A percentile compares a stretch with the other conserved stretches of the same genome.
Conservation (phyloP, 2,113 vertebrate genomes). For the Zootoca vivipara region DNA sequence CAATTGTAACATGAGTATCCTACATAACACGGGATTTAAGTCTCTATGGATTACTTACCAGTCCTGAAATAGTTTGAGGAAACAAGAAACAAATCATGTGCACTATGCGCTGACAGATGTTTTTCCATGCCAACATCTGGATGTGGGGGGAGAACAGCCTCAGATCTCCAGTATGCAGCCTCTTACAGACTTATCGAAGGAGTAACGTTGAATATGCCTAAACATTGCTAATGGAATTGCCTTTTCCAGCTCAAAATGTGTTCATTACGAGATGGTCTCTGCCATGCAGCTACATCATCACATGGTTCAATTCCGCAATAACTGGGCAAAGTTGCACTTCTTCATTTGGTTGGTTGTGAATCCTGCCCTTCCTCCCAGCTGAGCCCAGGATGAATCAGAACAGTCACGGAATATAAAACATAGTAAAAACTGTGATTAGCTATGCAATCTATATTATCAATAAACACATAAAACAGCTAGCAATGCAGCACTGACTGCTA, state of each 20-base stretch:
- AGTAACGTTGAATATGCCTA: not conserved
- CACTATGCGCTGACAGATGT: conserved; percentile 45
- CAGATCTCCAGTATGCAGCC: conserved; percentile 31
- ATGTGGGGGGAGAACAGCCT: conserved; percentile 4
- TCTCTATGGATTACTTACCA: conserved; percentile 56
- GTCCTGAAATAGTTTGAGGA: conserved; percentile 57
- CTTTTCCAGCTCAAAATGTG: not conserved
- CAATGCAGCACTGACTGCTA: too few species aligned
- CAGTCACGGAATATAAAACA: too few species aligned
- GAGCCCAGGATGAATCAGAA: too few species aligned
- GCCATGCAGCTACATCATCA: not conserved
- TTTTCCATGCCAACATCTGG: conserved; percentile 41
- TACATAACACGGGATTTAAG: conserved; percentile 48
- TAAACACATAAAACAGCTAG: too few species aligned
- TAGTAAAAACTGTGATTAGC: too few species aligned
- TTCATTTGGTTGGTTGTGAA: too few species aligned
- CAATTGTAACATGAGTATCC: conserved; percentile 59
- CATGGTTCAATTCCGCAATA: not conserved
- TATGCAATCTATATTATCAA: too few species aligned
- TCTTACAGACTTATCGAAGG: conserved; percentile 15
- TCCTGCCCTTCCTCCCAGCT: too few species aligned
- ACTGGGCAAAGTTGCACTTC: not conserved
- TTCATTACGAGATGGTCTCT: not conserved
- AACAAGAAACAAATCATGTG: conserved; percentile 51
- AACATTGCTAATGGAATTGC: not conserved